Evolutionary conservation across 2,888 invertebrate species (phyloP), one percentile per base, ranked within the genome.

Genomic region (Aphodius granarius): DNA sequence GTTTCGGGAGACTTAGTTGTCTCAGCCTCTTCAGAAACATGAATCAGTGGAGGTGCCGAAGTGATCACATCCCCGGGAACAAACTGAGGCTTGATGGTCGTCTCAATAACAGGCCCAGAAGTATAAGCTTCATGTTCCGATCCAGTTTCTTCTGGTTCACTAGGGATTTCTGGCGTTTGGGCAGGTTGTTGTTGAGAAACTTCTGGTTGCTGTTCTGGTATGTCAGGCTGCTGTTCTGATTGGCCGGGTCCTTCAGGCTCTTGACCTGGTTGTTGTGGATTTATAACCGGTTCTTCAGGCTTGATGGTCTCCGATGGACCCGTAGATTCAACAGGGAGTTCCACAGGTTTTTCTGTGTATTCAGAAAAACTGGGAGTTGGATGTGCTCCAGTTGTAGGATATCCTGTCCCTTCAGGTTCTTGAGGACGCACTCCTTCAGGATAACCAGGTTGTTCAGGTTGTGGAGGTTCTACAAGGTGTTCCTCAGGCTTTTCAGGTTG

Each of bases 161-260:
- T 9, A 19, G 68, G 68, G 1, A 19, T 63, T 19, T 63, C 63
- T 72, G 72, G 62, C 1, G 13, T 18, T 43, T 43, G 43, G 2
- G 13, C 71, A 43, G 23, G 16, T 23, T 17, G 13, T 43, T 22
- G 22, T 71, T 22, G 23, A 71, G 71, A 16, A 17, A 5, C 5
- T 19, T 6, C 18, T 5, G 68, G 68, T 21, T 68, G 70, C n/a
- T 71, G 66, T n/a, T n/a, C n/a, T n/a, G n/a, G n/a, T 62, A 71
- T 73, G 62, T 75, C 79, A 43, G 43, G 43, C 6, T 43, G 13
- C 74, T 79, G 79, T 71, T 73, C 78, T 21, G 81, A 78, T 71
- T 81, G 82, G 73, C 82, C 66, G 65, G 72, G 71, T 18, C 62
- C 17, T 75, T 63, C 80, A 17, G 81, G 80, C 18, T 62, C 72